phyloP scores from a whole-genome alignment of 2,113 vertebrate species.

The Clinocottus analis region DNA sequence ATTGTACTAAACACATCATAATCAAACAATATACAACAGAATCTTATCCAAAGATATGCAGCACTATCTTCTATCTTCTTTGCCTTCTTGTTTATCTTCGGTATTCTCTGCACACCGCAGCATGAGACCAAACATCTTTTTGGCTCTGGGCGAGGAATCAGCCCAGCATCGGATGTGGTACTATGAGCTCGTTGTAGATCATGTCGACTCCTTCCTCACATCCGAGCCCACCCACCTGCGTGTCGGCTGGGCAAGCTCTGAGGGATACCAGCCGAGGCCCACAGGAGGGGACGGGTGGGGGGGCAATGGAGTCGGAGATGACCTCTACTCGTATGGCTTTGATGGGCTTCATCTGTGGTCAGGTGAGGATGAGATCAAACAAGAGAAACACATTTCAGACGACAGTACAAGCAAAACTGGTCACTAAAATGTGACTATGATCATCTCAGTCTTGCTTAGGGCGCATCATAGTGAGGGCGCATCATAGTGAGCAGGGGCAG shows the following conservation, averaged over 20 bases:
- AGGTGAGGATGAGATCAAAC: slow-evolving; percentile 79
- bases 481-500: too few species aligned
- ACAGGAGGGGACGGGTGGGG: slow-evolving; percentile 93
- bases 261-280: slow-evolving; percentile 89
- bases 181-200: slow-evolving; percentile 93
- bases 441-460: neutral
- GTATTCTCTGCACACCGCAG: slow-evolving; percentile 76
- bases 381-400: neutral
- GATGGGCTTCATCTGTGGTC: slow-evolving; percentile 96
- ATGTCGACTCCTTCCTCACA: slow-evolving; percentile 89
- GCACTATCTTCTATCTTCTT: neutral
- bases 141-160: slow-evolving; percentile 90
- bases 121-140: slow-evolving; percentile 93
- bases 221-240: slow-evolving; percentile 93
- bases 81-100: neutral
- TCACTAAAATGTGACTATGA: neutral
- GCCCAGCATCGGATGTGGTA: slow-evolving; percentile 96
- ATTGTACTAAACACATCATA: neutral
- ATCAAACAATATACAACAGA: neutral
- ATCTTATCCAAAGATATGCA: neutral
- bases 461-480: too few species aligned
- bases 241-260: slow-evolving; percentile 93
- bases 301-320: slow-evolving; percentile 92
- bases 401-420: neutral
- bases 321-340: slow-evolving; percentile 94